Percentiles rank a stretch among this genome's conserved stretches.
These are phyloP conservation scores for Schizothorax lantsangensis DNA, from an alignment of 2,797 vertebrate species.

Conservation along the genomic window DNA sequence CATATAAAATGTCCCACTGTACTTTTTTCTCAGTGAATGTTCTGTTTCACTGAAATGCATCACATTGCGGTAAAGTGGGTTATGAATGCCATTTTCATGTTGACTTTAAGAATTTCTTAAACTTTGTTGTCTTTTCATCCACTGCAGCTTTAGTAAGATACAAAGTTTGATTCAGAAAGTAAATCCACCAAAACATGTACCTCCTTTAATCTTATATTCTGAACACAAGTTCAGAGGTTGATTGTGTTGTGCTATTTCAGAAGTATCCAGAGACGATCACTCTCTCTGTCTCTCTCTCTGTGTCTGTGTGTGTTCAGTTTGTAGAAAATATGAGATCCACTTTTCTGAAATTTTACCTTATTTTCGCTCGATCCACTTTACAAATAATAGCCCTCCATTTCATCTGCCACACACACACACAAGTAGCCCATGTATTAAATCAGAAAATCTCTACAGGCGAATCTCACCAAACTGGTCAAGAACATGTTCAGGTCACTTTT, in stretches of 20 bases:
- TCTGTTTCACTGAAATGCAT: not conserved
- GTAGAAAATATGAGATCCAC: not conserved
- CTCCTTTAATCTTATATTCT: not conserved
- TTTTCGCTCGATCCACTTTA: not conserved
- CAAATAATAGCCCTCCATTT: conserved; percentile 1
- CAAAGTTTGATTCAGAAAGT: not conserved
- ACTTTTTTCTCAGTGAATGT: not conserved
- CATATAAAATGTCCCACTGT: not conserved
- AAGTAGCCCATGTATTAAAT: not conserved
- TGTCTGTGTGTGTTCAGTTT: not conserved
- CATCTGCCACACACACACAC: not conserved
- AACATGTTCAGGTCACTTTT: not conserved
- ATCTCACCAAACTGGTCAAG: not conserved
- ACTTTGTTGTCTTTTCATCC: not conserved
- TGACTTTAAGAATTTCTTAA: not conserved
- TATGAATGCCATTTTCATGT: not conserved
- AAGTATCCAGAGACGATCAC: not conserved
- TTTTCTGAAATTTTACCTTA: not conserved
- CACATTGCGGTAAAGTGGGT: not conserved
- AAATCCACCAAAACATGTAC: not conserved
- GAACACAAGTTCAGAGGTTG: not conserved
- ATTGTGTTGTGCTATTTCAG: conserved; percentile 7
- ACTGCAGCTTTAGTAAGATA: too few relatives aligned
- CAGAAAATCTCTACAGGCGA: not conserved
- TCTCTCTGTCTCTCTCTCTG: not conserved